phyloP scores from a whole-genome alignment of 1,140 invertebrate genomes.

The Caerostris extrusa region DNA sequence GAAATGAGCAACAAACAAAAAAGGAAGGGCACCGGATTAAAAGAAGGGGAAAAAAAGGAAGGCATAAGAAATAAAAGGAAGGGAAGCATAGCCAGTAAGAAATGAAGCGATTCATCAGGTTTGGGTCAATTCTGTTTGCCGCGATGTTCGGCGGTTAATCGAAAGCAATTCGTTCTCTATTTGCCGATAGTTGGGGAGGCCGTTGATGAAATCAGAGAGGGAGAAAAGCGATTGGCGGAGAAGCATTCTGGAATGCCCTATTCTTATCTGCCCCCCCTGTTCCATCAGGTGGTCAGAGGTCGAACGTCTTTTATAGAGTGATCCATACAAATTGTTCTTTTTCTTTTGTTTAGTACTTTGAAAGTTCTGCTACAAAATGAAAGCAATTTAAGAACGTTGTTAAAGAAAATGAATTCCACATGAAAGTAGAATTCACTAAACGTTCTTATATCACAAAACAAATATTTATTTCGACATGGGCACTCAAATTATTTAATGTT shows the following conservation, averaged over 20 bases:
- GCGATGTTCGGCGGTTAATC: conserved; percentile 37
- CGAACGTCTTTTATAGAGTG: background rate
- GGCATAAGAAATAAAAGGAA: background rate
- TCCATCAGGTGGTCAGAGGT: conserved; percentile 2
- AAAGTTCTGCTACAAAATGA: too few species aligned
- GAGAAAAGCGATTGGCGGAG: conserved; percentile 21
- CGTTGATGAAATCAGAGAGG: conserved; percentile 50
- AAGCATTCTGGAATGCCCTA: background rate
- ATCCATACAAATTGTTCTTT: background rate
- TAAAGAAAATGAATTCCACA: too few species aligned
- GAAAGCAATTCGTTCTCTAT: conserved; percentile 66
- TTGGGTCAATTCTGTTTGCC: conserved; percentile 72
- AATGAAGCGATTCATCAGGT: conserved; percentile 66
- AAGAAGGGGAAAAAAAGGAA: background rate
- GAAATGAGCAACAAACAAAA: conserved; percentile 53
- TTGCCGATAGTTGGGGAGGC: conserved; percentile 54
- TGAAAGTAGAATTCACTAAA: too few species aligned
- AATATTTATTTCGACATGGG: too few species aligned
- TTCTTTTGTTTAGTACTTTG: too few species aligned
- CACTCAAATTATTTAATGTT: too few species aligned
- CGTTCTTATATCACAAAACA: too few species aligned
- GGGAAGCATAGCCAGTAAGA: background rate
- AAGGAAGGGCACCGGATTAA: background rate
- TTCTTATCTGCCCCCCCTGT: background rate
- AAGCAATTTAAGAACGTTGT: too few species aligned